Conservation (phyloP, 1,140 invertebrate species). For the Mesaphorura yosii region DNA sequence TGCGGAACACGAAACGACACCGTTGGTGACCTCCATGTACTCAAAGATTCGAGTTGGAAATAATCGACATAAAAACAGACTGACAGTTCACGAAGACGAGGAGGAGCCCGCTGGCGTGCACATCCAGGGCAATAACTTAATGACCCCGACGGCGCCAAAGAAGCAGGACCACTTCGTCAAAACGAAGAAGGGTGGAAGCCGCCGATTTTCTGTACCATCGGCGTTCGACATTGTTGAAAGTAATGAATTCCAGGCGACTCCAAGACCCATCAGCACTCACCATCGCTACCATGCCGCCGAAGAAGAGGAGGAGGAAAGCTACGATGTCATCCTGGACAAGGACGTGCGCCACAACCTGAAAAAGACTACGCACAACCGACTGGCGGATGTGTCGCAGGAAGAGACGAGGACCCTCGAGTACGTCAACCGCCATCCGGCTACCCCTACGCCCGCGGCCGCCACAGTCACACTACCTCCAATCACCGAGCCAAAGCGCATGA, state of each 20-base stretch:
- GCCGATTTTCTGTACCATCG: background rate
- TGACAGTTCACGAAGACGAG: too few relatives aligned
- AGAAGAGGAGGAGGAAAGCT: slow-evolving; percentile 11
- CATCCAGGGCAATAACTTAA: background rate
- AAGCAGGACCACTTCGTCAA: background rate
- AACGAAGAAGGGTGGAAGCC: background rate
- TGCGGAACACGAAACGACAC: too few relatives aligned
- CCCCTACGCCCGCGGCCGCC: background rate
- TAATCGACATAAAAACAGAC: too few relatives aligned
- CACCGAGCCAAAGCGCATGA: background rate
- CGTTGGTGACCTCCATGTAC: too few relatives aligned
- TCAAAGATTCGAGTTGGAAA: too few relatives aligned
- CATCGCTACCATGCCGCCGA: background rate
- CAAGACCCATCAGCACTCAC: background rate
- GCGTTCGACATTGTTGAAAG: background rate
- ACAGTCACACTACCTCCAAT: background rate
- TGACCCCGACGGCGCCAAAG: background rate
- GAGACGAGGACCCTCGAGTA: too few relatives aligned
- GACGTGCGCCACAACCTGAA: background rate
- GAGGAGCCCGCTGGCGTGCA: too few relatives aligned
- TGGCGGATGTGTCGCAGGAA: too few relatives aligned
- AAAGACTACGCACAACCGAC: background rate
- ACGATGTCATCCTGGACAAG: slow-evolving; percentile 21
- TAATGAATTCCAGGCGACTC: background rate
- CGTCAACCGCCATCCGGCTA: background rate